Conservation (phyloP, 2,888 invertebrate species). For the Dione juno region DNA sequence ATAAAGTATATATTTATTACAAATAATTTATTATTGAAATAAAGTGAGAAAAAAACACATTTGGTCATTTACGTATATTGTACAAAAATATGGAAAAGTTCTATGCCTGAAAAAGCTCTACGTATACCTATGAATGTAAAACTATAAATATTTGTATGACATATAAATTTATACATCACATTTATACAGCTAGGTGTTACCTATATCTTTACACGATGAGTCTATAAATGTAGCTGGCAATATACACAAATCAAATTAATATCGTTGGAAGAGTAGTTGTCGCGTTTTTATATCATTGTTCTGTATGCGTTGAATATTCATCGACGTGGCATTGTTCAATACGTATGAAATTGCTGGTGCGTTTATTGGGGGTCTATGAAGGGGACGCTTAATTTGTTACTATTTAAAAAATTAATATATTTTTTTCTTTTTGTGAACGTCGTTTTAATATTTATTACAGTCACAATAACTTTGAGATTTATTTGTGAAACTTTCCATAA, state of each 20-base stretch:
- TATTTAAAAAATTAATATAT: neutral
- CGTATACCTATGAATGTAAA: neutral
- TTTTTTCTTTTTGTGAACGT: too few species aligned
- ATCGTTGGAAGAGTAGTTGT: slow-evolving; percentile 25
- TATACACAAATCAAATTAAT: slow-evolving; percentile 33
- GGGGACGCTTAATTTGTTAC: slow-evolving; percentile 12
- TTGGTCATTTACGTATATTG: too few species aligned
- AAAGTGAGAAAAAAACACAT: too few species aligned
- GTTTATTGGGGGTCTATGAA: slow-evolving; percentile 18
- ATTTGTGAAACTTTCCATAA: too few species aligned
- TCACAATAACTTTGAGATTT: too few species aligned
- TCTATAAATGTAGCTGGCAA: slow-evolving; percentile 23
- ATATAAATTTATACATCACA: neutral
- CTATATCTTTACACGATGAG: neutral
- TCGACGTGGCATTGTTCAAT: slow-evolving; percentile 44
- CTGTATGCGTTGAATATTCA: slow-evolving; percentile 50
- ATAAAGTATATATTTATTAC: too few species aligned
- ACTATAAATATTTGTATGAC: neutral
- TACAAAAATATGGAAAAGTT: too few species aligned
- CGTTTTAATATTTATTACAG: too few species aligned
- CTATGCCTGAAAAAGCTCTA: neutral
- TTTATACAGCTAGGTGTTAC: neutral
- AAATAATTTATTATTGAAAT: too few species aligned
- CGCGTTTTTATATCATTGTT: slow-evolving; percentile 33
- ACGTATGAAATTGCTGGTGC: slow-evolving; percentile 30